Conservation (phyloP, 2,113 vertebrate species). For the Arvicanthis niloticus region DNA sequence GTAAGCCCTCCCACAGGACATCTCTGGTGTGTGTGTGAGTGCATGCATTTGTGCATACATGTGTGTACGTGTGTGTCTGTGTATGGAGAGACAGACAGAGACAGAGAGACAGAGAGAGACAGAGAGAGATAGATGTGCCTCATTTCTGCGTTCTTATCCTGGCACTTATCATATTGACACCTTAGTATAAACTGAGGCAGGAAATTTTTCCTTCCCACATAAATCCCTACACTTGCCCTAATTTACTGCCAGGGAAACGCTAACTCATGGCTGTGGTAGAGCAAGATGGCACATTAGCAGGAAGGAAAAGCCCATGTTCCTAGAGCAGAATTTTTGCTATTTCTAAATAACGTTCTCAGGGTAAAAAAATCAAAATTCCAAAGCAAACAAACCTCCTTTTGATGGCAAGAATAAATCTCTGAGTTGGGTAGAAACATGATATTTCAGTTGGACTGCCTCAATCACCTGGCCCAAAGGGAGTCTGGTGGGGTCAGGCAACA, state of each 20-base stretch:
- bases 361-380: not conserved
- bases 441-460: not conserved
- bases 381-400: not conserved
- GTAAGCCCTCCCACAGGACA: not conserved
- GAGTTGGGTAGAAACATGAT: not conserved
- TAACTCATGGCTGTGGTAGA: not conserved
- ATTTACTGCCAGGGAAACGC: slow-evolving; percentile 38
- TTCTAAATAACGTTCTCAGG: not conserved
- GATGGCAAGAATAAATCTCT: not conserved
- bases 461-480: not conserved
- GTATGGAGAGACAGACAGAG: not conserved
- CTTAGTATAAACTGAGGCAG: slow-evolving; percentile 63
- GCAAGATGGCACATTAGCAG: not conserved
- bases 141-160: slow-evolving; percentile 29
- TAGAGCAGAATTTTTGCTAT: not conserved
- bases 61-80: too few relatives aligned
- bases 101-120: not conserved
- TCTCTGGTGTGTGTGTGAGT: not conserved
- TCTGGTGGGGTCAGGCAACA: not conserved
- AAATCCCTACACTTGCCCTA: slow-evolving; percentile 26
- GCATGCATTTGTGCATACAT: not conserved
- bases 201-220: slow-evolving; percentile 40
- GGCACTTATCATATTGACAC: slow-evolving; percentile 66
- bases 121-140: not conserved
- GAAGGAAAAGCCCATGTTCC: not conserved